These are phyloP conservation scores for Bradypodion ventrale DNA, from an alignment of 2,797 vertebrate genomes.

Conservation along the genomic window DNA sequence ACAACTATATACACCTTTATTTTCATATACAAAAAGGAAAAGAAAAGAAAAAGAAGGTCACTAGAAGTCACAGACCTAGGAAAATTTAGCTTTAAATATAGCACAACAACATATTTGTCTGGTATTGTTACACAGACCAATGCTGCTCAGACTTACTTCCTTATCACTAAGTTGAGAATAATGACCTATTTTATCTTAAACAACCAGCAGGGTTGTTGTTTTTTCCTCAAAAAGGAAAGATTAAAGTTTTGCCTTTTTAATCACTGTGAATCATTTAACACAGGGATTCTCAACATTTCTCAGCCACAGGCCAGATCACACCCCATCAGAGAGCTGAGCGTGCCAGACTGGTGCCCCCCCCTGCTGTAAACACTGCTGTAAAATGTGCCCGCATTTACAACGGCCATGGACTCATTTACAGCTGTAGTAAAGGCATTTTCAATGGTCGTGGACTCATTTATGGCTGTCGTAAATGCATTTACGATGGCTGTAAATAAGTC, in stretches of 20 bases:
- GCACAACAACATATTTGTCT: not conserved
- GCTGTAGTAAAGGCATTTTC: too few relatives aligned
- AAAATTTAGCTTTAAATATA: not conserved
- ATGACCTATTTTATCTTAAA: not conserved
- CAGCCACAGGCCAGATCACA: too few relatives aligned
- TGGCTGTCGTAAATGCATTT: too few relatives aligned
- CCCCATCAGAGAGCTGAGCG: too few relatives aligned
- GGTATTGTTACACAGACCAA: not conserved
- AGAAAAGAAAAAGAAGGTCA: not conserved
- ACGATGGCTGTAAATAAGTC: too few relatives aligned
- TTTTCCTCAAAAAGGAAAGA: not conserved
- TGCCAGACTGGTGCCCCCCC: too few relatives aligned
- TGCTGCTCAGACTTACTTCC: not conserved
- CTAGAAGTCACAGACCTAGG: not conserved
- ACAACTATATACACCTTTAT: conserved; percentile 45
- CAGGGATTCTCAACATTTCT: not conserved
- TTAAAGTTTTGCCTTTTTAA: not conserved
- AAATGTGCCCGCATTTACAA: too few relatives aligned
- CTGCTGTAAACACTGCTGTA: too few relatives aligned
- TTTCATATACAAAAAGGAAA: not conserved
- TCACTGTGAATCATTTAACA: too few relatives aligned
- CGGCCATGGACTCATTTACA: too few relatives aligned
- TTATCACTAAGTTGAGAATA: not conserved
- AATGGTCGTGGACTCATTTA: too few relatives aligned
- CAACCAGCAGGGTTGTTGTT: not conserved